Evolutionary conservation across 2,113 vertebrate genomes (phyloP), one percentile per base, ranked within the genome.

Genomic region (Mormoops blainvillei): DNA sequence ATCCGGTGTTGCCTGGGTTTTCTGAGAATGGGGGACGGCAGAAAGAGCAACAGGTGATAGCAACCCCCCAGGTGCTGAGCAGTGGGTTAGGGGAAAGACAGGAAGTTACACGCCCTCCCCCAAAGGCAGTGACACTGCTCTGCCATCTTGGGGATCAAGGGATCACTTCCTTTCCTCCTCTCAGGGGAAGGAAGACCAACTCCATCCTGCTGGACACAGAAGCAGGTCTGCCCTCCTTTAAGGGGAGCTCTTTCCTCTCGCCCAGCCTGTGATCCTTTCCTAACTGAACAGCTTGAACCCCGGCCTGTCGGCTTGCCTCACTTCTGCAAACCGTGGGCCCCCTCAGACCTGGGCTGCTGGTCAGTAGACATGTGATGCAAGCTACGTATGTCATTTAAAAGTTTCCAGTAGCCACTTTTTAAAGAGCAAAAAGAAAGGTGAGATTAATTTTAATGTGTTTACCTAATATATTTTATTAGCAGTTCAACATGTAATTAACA

Each of bases 291-390:
- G 15, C 82, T 13, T 5, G 31, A 36, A 33, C 31, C 5, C 41
- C 41, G 14, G 68, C 14, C 9, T 0, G 0, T 70, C 65, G 18
- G 20, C 58, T 45, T 16, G 11, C 48, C 41, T 89, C 11, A 0
- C 19, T 38, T 41, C 65, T n/a, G 16, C 19, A 65, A 8, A 65
- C 31, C 5, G 3, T 7, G 1, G 41, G 33, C 71, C 38, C 52
- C 2, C 36, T 65, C 20, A 26, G 48, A 6, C 22, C 80, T n/a
- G 9, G 0, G 1, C n/a, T 41, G 74, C 80, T 52, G 61, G 20
- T 54, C 1, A 0, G 5, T 3, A 22, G 56, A 33, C 54, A 43
- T 1, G 14, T 11, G n/a, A 16, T 3, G 4, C 36, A 52, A 36
- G 58, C 52, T 24, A 19, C n/a, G 0, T 24, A 3, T 33, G 6